Evolutionary conservation across 2,797 vertebrate genomes (phyloP), one percentile per base, ranked within the genome.

Genomic region (Rhyacichthys aspro): DNA sequence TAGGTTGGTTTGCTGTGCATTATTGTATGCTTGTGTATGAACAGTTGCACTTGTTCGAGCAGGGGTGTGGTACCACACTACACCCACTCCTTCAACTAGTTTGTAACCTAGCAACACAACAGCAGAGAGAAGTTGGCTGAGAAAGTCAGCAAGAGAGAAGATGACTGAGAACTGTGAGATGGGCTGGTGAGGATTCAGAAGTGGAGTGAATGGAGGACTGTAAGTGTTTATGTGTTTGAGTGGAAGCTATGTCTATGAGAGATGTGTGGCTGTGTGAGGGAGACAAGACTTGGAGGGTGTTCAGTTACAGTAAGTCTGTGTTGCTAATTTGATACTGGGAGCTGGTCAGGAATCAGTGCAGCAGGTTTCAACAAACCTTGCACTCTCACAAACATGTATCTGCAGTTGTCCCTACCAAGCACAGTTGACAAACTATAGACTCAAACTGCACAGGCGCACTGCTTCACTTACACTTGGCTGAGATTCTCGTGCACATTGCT

Each of bases 61-160:
- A 72, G 72, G 78, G 77, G 85, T 86, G 82, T 86, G 82, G 79
- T 77, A 65, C 70, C 73, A 72, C 60, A 43, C 72, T 60, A 76
- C 70, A 0, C 81, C 83, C 81, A 83, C 83, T 79, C 72, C 63
- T 79, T 70, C 65, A 87, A 82, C 84, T 79, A 78, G 63, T 84
- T 79, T 72, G 85, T 87, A 84, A 57, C 88, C 84, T 84, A 87
- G 86, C 88, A 88, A 88, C 86, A 79, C 81, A 84, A 82, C 70
- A 74, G 71, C 72, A 58, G 74, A 64, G 64, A 76, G 63, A 83
- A 78, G 83, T 78, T 81, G 81, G 74, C 75, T 44, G 33, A 36
- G 59, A 70, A 76, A 83, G 74, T 85, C 74, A 47, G 70, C 19
- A 55, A 72, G 63, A 74, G 63, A 72, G 57, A 48, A 65, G 63